Evolutionary conservation across 2,888 invertebrate genomes (phyloP).

Genomic region (Trypoxylon attenuatum): DNA sequence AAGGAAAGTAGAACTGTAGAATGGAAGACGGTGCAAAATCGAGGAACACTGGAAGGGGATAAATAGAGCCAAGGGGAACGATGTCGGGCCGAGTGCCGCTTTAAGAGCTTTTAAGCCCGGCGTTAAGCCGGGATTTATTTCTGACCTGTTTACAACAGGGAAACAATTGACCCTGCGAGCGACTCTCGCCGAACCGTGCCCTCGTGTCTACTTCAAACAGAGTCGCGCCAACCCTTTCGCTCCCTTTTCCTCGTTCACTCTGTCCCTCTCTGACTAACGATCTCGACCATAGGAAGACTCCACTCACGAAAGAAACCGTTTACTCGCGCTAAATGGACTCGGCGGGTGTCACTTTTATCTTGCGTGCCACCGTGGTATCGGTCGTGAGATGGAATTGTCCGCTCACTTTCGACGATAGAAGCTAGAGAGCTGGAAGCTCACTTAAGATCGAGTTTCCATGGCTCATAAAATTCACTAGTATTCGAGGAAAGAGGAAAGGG

Average conservation of each 20-base stretch:
- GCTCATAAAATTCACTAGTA: too few relatives aligned
- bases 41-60: conserved; percentile 32
- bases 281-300: conserved; percentile 14
- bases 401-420: too few relatives aligned
- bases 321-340: conserved; percentile 48
- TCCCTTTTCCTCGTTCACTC: too few relatives aligned
- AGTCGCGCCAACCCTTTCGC: conserved; percentile 20
- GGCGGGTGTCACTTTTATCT: conserved; percentile 31
- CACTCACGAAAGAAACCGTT: conserved; percentile 49
- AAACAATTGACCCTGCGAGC: conserved; percentile 62
- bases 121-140: conserved; percentile 68
- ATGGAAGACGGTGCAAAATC: conserved; percentile 30
- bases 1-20: background rate
- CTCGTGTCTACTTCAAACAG: conserved; percentile 42
- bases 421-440: too few relatives aligned
- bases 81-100: conserved; percentile 51
- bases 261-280: conserved; percentile 48
- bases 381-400: too few relatives aligned
- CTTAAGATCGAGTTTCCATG: too few relatives aligned
- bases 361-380: too few relatives aligned
- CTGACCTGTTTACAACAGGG: conserved; percentile 65
- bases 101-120: conserved; percentile 69
- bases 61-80: conserved; percentile 47
- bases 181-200: conserved; percentile 11
- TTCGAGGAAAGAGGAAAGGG: too few relatives aligned